phyloP scores from a whole-genome alignment of 37 sponge, comb jelly and placozoan species.

The Diacarnus erythraeanus region DNA sequence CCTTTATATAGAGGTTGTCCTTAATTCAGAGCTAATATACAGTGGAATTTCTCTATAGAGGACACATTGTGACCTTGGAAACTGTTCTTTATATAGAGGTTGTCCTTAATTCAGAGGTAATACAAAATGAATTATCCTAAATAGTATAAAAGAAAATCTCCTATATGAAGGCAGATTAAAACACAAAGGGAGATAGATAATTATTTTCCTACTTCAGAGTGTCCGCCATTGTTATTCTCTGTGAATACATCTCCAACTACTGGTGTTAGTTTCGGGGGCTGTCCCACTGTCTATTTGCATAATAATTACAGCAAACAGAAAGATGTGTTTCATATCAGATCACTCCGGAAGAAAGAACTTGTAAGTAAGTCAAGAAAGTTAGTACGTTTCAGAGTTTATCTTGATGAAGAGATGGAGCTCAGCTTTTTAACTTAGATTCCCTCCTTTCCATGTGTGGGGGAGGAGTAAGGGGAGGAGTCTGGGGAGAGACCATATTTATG shows the following conservation, averaged over 20 bases:
- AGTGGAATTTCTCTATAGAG: too few relatives aligned
- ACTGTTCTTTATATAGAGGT: too few relatives aligned
- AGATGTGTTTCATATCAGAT: conserved; percentile 37
- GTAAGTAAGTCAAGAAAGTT: conserved; percentile 17
- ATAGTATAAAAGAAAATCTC: too few relatives aligned
- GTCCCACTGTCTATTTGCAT: conserved; percentile 61
- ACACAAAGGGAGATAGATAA: too few relatives aligned
- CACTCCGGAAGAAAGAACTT: conserved; percentile 12
- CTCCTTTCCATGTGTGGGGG: not conserved
- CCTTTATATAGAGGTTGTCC: too few relatives aligned
- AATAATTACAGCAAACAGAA: conserved; percentile 6
- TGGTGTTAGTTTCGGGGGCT: conserved; percentile 72
- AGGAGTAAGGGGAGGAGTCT: not conserved
- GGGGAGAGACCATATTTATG: not conserved
- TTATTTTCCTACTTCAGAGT: too few relatives aligned
- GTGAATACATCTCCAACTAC: conserved; percentile 15
- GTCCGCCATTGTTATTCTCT: conserved; percentile 62
- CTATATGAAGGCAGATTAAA: too few relatives aligned
- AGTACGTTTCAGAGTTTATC: not conserved
- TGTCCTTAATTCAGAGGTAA: too few relatives aligned
- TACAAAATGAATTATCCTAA: too few relatives aligned
- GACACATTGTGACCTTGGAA: too few relatives aligned
- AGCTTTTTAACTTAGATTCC: not conserved
- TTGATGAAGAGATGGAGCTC: not conserved
- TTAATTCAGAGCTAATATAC: too few relatives aligned